Evolutionary conservation across 2,113 vertebrate species (phyloP).

Genomic region (Cisticola juncidis): DNA sequence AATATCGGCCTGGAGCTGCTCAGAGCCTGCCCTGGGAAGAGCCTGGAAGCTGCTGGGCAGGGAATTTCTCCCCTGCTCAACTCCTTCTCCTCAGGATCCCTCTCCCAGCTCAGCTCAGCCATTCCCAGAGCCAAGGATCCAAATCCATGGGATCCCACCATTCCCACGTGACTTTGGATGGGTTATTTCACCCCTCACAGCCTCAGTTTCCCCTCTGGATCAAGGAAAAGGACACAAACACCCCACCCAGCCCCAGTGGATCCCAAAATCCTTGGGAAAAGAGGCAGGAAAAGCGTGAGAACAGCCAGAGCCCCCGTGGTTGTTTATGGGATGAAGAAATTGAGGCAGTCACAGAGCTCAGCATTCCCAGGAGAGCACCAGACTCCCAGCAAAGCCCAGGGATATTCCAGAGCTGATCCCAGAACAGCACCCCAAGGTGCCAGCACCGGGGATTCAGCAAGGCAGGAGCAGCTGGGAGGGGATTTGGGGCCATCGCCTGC

Average conservation of each 20-base stretch:
- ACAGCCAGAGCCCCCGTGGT: not conserved
- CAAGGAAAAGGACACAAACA: accelerated
- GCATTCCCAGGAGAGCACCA: not conserved
- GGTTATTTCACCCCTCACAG: not conserved
- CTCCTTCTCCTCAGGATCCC: not conserved
- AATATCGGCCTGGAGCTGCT: accelerated
- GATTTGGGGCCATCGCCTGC: not conserved
- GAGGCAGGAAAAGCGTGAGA: slow-evolving; percentile 1
- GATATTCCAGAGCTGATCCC: accelerated
- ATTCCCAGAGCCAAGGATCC: not conserved
- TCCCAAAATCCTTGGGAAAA: not conserved
- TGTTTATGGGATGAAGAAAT: not conserved
- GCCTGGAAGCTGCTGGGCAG: not conserved
- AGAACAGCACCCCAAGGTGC: accelerated
- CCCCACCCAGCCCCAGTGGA: not conserved
- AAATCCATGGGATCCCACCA: accelerated
- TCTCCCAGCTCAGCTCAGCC: not conserved
- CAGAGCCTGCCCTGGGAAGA: accelerated
- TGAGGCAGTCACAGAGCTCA: not conserved
- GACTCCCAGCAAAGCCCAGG: not conserved
- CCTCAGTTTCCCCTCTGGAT: not conserved
- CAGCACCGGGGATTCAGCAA: accelerated
- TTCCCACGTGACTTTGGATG: accelerated
- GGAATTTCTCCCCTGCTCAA: accelerated
- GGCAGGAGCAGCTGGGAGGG: not conserved